Base-by-base conservation (phyloP, 2,797 vertebrate species). In the Amphiprion clarkii region DNA sequence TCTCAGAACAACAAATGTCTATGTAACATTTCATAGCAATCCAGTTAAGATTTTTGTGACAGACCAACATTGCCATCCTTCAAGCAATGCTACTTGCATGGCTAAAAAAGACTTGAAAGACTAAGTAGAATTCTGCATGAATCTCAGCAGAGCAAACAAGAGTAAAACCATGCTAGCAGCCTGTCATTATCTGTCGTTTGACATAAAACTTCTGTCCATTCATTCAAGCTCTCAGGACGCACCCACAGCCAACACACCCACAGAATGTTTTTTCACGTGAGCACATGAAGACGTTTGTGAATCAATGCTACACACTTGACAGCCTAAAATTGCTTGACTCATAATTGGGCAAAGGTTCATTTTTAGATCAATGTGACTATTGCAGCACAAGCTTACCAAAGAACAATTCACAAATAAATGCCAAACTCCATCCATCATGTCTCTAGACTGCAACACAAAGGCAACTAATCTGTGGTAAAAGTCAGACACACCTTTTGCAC, bases 341-440 rank as follows among this genome's bases (percentile, higher is more conserved):
- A 57, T 61, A 59, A 52, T 55, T 59, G 67, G 23, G 27, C 14
- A 7, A 5, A 51, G 56, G 13, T 53, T 39, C 23, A 62, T 74
- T 53, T 76, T 46, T 51, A 71, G 55, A 63, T 73, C 57, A 60
- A 33, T 14, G 10, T 42, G 57, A 71, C 68, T 65, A 71, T 1
- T 56, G 57, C 68, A 14, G 79, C 65, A 16, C 33, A 59, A n/a
- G 8, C 10, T 11, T 11, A 39, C 36, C 36, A 39, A 39, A 39
- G 10, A 39, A 39, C 36, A 39, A 1, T 36, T 8, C 10, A 12
- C 10, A 10, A 39, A 39, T 39, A 12, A 39, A 39, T 39, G 36
- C 9, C 36, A 39, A 36, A 36, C 2, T 39, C 36, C 36, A 39
- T 11, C 36, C 36, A 36, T 36, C 33, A 2, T 36, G 7, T 36